A percentile compares a stretch with the other conserved stretches of the same genome.
Conservation (phyloP, 1,140 invertebrate species). For the Aphis craccivora region DNA sequence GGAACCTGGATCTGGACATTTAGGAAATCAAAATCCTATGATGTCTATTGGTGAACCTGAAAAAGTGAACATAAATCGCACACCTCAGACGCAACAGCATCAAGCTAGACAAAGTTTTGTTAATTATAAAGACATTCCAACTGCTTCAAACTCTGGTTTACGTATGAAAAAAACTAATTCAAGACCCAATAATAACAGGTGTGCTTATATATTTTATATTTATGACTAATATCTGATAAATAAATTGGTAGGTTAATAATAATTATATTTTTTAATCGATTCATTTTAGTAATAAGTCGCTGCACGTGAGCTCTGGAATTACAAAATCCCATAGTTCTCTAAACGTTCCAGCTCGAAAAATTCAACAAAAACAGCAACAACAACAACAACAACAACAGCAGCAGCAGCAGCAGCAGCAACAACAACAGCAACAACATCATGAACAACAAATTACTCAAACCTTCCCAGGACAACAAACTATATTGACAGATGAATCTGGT, state of each 20-base stretch:
- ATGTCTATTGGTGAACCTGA: constrained; percentile 16
- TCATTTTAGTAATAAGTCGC: constrained; percentile 40
- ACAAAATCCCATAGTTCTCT: constrained; percentile 49
- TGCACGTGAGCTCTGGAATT: constrained; percentile 42
- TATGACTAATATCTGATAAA: not conserved
- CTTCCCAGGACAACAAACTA: constrained; percentile 17
- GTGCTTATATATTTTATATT: not conserved
- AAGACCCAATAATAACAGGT: constrained; percentile 49
- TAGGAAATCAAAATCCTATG: constrained; percentile 29
- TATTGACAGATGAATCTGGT: constrained; percentile 48
- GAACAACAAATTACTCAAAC: constrained; percentile 31
- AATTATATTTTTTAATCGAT: not conserved
- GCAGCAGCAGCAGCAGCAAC: not conserved
- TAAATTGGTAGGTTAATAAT: not conserved
- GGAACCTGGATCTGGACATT: constrained; percentile 36
- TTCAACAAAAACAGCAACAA: constrained; percentile 40
- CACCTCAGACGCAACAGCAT: constrained; percentile 1
- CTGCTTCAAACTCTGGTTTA: constrained; percentile 48
- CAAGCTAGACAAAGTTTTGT: constrained; percentile 51
- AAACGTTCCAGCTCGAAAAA: constrained; percentile 53
- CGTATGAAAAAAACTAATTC: constrained; percentile 49
- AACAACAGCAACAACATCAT: constrained; percentile 19
- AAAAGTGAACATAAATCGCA: constrained; percentile 40
- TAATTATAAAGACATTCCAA: constrained; percentile 56
- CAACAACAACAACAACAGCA: constrained; percentile 24